Evolutionary conservation across 2,113 vertebrate genomes (phyloP).

Genomic region (Hyperoodon ampullatus): DNA sequence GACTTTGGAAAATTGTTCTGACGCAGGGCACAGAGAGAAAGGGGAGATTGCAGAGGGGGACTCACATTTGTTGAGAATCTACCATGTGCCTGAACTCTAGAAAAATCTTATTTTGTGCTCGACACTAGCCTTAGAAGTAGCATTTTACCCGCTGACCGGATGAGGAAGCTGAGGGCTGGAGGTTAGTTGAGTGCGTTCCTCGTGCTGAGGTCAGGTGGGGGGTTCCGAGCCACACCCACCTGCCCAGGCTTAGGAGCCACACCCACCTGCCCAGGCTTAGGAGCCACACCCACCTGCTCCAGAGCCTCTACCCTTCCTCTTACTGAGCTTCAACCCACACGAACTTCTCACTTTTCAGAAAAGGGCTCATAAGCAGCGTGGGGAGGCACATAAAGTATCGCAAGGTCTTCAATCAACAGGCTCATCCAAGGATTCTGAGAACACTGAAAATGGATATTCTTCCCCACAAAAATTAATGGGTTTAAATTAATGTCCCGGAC

Average conservation of each 20-base stretch:
- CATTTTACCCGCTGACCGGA: background rate
- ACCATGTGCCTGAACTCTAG: background rate
- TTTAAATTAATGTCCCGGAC: background rate
- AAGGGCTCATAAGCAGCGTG: background rate
- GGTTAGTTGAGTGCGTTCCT: background rate
- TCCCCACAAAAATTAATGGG: background rate
- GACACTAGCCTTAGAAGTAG: background rate
- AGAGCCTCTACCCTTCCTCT: background rate
- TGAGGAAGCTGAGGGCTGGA: background rate
- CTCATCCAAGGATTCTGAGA: background rate
- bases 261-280: too few species aligned
- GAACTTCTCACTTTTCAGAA: background rate
- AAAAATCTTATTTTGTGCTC: background rate
- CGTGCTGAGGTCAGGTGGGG: accelerated
- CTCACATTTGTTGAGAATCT: background rate
- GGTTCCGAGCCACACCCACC: too few species aligned
- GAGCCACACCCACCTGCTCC: accelerated
- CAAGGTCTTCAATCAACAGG: background rate
- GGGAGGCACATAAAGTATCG: too few species aligned
- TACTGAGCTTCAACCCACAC: background rate
- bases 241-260: too few species aligned
- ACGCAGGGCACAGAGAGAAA: background rate
- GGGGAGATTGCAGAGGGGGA: accelerated
- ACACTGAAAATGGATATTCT: background rate
- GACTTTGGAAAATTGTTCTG: background rate